Percentiles rank a stretch among this genome's conserved stretches.
These are phyloP conservation scores for Therioaphis trifolii DNA, from an alignment of 2,888 invertebrate genomes.

Conservation along the genomic window DNA sequence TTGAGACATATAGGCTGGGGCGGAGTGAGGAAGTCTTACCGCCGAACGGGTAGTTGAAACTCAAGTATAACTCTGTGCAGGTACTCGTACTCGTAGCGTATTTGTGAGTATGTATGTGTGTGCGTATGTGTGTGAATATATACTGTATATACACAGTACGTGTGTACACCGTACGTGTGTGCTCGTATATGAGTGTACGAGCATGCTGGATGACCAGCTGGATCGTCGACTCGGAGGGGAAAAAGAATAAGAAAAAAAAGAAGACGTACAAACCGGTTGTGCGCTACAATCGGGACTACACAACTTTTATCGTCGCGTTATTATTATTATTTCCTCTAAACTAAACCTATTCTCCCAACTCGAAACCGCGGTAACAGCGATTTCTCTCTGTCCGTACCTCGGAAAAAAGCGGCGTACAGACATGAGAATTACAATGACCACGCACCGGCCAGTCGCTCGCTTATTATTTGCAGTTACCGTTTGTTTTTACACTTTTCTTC, in stretches of 20 bases:
- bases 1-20: not conserved
- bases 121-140: not conserved
- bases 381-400: constrained; percentile 12
- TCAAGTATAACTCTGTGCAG: not conserved
- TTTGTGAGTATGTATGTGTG: not conserved
- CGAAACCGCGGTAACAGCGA: constrained; percentile 18
- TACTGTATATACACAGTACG: no score
- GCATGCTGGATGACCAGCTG: constrained; percentile 56
- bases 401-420: not conserved
- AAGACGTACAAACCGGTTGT: constrained; percentile 60
- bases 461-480: constrained; percentile 15
- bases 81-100: no score
- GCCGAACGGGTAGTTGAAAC: constrained; percentile 30
- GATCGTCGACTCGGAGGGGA: constrained; percentile 61
- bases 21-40: not conserved
- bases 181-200: not conserved
- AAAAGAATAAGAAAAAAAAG: constrained; percentile 24
- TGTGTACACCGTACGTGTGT: not conserved
- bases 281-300: constrained; percentile 1
- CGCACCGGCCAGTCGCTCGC: not conserved
- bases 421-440: not conserved
- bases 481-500: not conserved
- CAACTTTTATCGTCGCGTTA: constrained; percentile 53
- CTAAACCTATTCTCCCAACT: constrained; percentile 18
- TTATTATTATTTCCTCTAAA: constrained; percentile 45